Evolutionary conservation across 2,797 vertebrate genomes (phyloP).

Genomic region (Dendrocincla tyrannina): DNA sequence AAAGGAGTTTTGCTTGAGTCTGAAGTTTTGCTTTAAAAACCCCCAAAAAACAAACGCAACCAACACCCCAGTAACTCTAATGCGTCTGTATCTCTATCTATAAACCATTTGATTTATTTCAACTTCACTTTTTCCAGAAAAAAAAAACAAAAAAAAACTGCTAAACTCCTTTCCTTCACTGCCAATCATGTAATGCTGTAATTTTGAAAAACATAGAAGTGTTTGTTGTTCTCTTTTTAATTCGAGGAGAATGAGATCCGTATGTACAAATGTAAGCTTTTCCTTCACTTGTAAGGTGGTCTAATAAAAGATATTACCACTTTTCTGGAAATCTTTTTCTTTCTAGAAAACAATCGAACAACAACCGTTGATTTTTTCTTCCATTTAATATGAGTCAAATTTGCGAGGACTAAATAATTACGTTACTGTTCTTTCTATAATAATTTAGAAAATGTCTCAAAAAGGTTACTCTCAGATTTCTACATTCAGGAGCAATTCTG

Average conservation of each 20-base stretch:
- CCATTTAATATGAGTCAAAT: not conserved
- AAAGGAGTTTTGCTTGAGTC: not conserved
- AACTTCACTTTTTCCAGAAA: not conserved
- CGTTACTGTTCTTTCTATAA: not conserved
- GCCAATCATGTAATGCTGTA: not conserved
- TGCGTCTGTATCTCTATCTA: not conserved
- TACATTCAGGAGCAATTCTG: not conserved
- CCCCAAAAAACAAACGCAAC: not conserved
- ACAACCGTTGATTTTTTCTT: not conserved
- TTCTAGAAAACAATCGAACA: not conserved
- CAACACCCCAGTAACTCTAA: rapidly evolving
- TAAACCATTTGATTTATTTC: not conserved
- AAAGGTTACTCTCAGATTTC: not conserved
- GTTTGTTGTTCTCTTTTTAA: not conserved
- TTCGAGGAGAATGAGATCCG: not conserved
- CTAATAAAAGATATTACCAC: not conserved
- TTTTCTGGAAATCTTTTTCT: not conserved
- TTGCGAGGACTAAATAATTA: not conserved
- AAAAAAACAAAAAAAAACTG: rapidly evolving
- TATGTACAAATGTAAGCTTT: not conserved
- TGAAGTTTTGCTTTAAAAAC: not conserved
- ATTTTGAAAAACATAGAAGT: not conserved
- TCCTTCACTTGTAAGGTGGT: not conserved
- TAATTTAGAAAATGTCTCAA: not conserved
- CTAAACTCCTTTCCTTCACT: not conserved